Percentiles rank a stretch among this genome's conserved stretches.
These are phyloP conservation scores for Pseudachorutes palmiensis DNA, from an alignment of 1,140 invertebrate genomes.

Conservation along the genomic window DNA sequence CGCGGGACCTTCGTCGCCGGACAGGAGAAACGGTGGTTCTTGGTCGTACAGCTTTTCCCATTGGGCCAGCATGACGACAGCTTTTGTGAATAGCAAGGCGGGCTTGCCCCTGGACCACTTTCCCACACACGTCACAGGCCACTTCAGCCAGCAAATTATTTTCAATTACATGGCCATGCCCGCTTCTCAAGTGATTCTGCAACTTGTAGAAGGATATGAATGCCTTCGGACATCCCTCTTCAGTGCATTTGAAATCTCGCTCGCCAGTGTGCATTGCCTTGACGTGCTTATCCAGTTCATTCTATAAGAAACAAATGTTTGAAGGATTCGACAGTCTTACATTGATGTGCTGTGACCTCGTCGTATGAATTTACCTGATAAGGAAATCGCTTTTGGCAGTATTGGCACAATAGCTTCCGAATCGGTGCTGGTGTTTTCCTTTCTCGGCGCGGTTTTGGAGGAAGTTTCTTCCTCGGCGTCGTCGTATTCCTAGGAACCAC, in stretches of 20 bases:
- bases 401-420: not conserved
- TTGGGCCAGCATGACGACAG: not conserved
- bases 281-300: not conserved
- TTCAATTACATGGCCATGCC: not conserved
- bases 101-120: not conserved
- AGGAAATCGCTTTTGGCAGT: conserved; percentile 5
- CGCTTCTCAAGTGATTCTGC: not conserved
- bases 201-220: not conserved
- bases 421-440: conserved; percentile 5
- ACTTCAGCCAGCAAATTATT: not conserved
- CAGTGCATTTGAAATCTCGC: conserved; percentile 1
- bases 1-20: too few species aligned
- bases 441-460: not conserved
- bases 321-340: too few species aligned
- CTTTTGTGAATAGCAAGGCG: conserved; percentile 3
- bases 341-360: too few species aligned
- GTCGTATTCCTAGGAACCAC: not conserved
- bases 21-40: not conserved
- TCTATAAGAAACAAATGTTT: not conserved
- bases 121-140: not conserved
- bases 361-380: not conserved
- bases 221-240: not conserved
- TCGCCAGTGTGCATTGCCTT: not conserved
- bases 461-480: not conserved
- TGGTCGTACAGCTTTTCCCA: not conserved